Base-by-base conservation (phyloP, 64 coral and sea anemone species). In the Stichodactyla helianthus region DNA sequence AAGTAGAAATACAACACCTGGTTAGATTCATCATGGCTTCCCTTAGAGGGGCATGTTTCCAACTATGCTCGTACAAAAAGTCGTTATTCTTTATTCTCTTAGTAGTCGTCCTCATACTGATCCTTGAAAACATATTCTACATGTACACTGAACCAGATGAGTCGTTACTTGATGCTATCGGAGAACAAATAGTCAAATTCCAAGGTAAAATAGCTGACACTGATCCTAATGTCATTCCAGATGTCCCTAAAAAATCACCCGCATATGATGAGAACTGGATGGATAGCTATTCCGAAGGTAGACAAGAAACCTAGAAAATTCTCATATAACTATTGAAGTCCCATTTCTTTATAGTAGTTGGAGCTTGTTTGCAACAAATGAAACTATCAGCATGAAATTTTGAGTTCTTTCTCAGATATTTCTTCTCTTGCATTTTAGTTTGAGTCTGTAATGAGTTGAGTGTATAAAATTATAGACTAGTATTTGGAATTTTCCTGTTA, bases 211-310 rank as follows among this genome's bases (percentile, higher is more conserved):
- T 53, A 81, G 78, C 13, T 53, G 50, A 52, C n/a, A 15, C 50
- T 6, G 78, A 20, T 22, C 18, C 13, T 71, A 7, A 52, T 52
- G 15, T 79, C 52, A 54, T 81, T 20, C 16, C 50, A 19, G 78
- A 81, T 51, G 78, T 81, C 78, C 78, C 78, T 18, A 1, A 54
- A 52, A 81, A 81, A 81, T 81, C 78, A 28, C 78, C 78, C 78
- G 50, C 52, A 53, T 81, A 85, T 50, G 90, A 92, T 26, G 90
- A 92, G 80, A 92, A 92, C 64, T 92, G 90, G 90, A 86, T 67
- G 50, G 90, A 87, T 57, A 51, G 77, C 28, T 92, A 92, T 87
- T 71, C 90, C 11, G 90, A 92, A 92, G 90, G 90, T 92, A 86
- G 62, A 79, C 77, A 17, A 52, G 13, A 28, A 27, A 74, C 23